Conservation (phyloP, 2,797 vertebrate species). For the Aplochiton taeniatus region DNA sequence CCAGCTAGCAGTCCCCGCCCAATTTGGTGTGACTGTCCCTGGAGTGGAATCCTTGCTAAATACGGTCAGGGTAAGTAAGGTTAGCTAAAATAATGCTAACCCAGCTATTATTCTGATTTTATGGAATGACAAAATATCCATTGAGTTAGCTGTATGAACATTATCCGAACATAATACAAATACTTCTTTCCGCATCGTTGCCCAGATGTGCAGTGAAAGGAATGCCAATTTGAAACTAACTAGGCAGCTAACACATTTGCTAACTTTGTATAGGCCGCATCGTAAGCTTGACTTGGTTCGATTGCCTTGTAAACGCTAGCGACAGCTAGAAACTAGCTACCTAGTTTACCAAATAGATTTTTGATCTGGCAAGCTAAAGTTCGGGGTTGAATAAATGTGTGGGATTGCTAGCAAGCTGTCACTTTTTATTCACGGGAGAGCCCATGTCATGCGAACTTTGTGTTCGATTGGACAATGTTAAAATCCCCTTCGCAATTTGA, state of each 20-base stretch:
- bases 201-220: conserved; percentile 31
- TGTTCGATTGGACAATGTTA: too few relatives aligned
- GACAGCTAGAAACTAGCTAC: conserved; percentile 55
- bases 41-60: conserved; percentile 81
- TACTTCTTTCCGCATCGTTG: conserved; percentile 3
- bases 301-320: conserved; percentile 69
- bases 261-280: conserved; percentile 25
- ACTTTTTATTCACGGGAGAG: conserved; percentile 37
- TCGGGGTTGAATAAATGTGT: conserved; percentile 22
- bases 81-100: conserved; percentile 42
- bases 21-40: conserved; percentile 74
- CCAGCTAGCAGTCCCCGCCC: conserved; percentile 72
- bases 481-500: too few relatives aligned
- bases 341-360: conserved; percentile 23
- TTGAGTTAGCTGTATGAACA: conserved; percentile 1
- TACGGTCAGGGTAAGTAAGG: conserved; percentile 82
- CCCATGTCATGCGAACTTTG: conserved; percentile 19
- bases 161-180: neutral
- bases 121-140: neutral
- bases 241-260: conserved; percentile 33
- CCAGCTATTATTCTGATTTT: neutral
- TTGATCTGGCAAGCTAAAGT: neutral
- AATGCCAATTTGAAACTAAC: too few relatives aligned
- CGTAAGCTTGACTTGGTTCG: conserved; percentile 50
- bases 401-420: conserved; percentile 64